Percentiles rank a stretch among this genome's conserved stretches.
These are phyloP conservation scores for Lobophora halterata DNA, from an alignment of 2,888 invertebrate species.

Conservation along the genomic window DNA sequence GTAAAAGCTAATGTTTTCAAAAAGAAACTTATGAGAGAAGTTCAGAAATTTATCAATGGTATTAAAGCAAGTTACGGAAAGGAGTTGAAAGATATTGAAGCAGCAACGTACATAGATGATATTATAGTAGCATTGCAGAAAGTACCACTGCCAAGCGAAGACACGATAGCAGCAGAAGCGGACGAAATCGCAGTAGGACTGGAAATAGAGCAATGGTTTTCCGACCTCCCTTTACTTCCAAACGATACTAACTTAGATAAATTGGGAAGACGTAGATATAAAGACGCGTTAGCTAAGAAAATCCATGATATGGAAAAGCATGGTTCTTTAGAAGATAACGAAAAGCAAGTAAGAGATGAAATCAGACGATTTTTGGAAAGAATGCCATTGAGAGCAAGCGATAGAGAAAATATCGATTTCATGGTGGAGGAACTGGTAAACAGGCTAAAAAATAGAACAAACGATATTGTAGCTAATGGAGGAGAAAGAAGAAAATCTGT, in stretches of 20 bases:
- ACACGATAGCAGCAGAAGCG: constrained; percentile 50
- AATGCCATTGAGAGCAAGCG: constrained; percentile 37
- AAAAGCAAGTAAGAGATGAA: constrained; percentile 41
- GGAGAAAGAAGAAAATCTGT: constrained; percentile 31
- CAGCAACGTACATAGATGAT: constrained; percentile 38
- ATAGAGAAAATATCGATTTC: constrained; percentile 38
- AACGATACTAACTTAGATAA: constrained; percentile 32
- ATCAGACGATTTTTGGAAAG: constrained; percentile 41
- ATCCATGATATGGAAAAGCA: constrained; percentile 45
- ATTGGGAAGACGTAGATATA: constrained; percentile 38
- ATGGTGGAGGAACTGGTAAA: constrained; percentile 51
- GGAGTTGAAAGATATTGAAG: constrained; percentile 38
- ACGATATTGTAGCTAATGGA: constrained; percentile 18
- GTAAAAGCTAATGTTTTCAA: constrained; percentile 47
- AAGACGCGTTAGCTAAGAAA: constrained; percentile 49
- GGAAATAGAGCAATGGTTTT: constrained; percentile 60
- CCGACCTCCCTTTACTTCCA: constrained; percentile 45
- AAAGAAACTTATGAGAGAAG: constrained; percentile 44
- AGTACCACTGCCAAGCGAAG: constrained; percentile 50
- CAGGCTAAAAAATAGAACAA: constrained; percentile 43
- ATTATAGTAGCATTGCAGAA: constrained; percentile 47
- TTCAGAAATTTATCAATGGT: constrained; percentile 41
- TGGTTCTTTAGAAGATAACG: constrained; percentile 25
- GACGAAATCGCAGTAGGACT: constrained; percentile 50
- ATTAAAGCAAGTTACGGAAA: constrained; percentile 41